Evolutionary conservation across 2,888 invertebrate species (phyloP), one percentile per base, ranked within the genome.

Genomic region (Imbricaverruca yamaguchii): DNA sequence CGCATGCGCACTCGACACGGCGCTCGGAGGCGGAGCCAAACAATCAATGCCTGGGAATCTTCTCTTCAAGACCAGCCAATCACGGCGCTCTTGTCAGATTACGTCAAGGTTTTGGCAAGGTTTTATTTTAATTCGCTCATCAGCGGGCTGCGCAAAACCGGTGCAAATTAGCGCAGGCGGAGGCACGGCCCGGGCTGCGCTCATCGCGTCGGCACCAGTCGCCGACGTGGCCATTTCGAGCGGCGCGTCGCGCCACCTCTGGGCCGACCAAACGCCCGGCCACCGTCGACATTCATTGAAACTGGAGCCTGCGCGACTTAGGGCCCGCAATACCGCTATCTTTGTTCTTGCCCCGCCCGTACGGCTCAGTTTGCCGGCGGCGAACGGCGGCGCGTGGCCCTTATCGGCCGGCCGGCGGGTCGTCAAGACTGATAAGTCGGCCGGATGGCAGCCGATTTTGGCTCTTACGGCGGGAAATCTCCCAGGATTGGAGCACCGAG

Each of bases 21-120:
- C 74, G 13, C 53, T 10, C 55, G 74, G 74, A 74, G 74, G 74
- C 74, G 74, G 74, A 74, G 74, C 74, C 74, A 74, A 74, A 74
- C 74, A 74, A 74, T 74, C 74, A 74, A 74, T 74, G 74, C 55
- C 53, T 55, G 6, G 74, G 74, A 74, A 74, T 74, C 74, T 55
- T 74, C 74, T 74, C 74, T 74, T 74, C 74, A 74, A 74, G 74
- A 74, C 53, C 74, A 74, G 39, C 74, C 74, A 74, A 74, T 74
- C 74, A 74, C 74, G 15, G 55, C 74, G 74, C 55, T 74, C 21
- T 53, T 55, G 74, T 74, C 74, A 74, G 74, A 74, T 74, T 74
- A 55, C 74, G 74, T 74, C 74, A 53, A 21, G 74, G 18, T 74
- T 74, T 74, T 74, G 74, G 74, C 74, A 74, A 18, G 74, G 74